Conservation (phyloP, 2,113 vertebrate genomes). For the Tenrec ecaudatus region DNA sequence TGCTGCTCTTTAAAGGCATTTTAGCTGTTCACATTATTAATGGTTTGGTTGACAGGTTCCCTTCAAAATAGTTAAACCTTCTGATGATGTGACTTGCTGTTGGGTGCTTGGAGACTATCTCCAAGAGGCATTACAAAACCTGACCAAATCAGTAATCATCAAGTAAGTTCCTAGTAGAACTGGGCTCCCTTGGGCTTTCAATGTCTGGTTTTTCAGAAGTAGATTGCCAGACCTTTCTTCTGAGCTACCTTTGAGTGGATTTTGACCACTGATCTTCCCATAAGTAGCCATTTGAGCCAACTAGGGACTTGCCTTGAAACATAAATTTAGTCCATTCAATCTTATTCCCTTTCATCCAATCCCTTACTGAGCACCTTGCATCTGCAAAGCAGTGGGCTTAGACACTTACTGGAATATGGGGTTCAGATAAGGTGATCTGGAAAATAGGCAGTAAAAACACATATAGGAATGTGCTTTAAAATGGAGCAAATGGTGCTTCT, state of each 20-base stretch:
- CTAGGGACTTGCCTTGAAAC: not conserved
- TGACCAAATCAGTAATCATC: not conserved
- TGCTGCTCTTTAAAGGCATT: conserved; percentile 31
- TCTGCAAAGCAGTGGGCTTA: not conserved
- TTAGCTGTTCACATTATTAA: conserved; percentile 43
- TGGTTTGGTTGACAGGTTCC: conserved; percentile 21
- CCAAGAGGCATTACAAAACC: not conserved
- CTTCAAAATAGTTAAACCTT: conserved; percentile 16
- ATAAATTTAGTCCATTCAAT: not conserved
- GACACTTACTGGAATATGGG: not conserved
- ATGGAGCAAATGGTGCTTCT: not conserved
- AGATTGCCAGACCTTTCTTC: not conserved
- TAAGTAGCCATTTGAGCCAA: too few species aligned
- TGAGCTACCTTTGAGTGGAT: not conserved
- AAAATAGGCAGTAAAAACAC: not conserved
- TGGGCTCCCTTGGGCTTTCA: not conserved
- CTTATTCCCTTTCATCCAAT: not conserved
- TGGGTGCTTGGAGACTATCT: not conserved
- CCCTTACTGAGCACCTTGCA: not conserved
- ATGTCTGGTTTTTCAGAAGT: not conserved
- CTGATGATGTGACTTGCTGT: not conserved
- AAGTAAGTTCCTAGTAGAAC: not conserved
- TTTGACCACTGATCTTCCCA: too few species aligned
- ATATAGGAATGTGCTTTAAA: not conserved
- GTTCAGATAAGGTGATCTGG: not conserved